These are phyloP conservation scores for Stichodactyla mertensii DNA, from an alignment of 64 coral and sea anemone genomes.

Conservation along the genomic window DNA sequence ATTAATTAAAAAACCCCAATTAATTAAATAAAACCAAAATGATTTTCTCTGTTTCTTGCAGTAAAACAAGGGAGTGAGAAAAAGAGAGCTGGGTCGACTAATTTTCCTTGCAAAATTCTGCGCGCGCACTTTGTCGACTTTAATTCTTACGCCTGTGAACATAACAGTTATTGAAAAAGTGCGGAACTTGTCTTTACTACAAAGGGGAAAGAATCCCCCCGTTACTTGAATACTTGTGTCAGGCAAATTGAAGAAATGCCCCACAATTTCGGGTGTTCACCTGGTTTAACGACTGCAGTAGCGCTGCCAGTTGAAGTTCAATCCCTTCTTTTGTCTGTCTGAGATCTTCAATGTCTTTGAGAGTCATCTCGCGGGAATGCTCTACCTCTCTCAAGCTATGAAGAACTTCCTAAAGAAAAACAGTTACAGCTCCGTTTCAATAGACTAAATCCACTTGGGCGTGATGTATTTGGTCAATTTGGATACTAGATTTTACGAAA, in stretches of 20 bases:
- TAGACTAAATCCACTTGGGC: no score
- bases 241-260: not conserved
- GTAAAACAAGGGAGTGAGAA: not conserved
- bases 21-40: not conserved
- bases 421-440: not conserved
- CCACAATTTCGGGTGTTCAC: not conserved
- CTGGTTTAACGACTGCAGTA: slow-evolving; percentile 36
- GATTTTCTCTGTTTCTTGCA: not conserved
- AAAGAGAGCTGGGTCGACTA: not conserved
- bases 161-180: no score
- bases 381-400: slow-evolving; percentile 43
- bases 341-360: slow-evolving; percentile 46
- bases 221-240: not conserved
- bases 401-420: slow-evolving; percentile 29
- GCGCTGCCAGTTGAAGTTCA: slow-evolving; percentile 26
- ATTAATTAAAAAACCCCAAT: no score
- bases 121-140: no score
- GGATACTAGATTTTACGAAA: no score
- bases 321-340: slow-evolving; percentile 42
- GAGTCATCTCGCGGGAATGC: slow-evolving; percentile 28
- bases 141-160: no score
- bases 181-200: not conserved
- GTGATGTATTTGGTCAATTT: no score
- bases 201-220: not conserved
- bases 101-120: not conserved